Percentiles rank a stretch among this genome's conserved stretches.
phyloP scores from a whole-genome alignment of 2,888 invertebrate species.

The Villa cingulata region DNA sequence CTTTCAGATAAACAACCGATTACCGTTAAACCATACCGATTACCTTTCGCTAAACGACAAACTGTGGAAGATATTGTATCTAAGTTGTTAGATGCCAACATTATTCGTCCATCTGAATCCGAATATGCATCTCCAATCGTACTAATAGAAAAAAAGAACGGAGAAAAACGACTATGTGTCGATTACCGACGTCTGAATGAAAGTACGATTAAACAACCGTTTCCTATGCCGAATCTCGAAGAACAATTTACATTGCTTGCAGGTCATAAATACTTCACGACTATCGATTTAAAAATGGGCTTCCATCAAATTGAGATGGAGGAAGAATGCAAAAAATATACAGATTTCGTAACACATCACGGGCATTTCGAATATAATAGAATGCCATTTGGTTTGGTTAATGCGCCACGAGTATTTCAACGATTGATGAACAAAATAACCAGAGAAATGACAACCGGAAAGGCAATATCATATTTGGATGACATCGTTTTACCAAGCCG shows the following conservation, averaged over 20 bases:
- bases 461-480: conserved; percentile 8
- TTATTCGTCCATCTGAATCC: no score
- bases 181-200: conserved; percentile 2
- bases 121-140: conserved; percentile 15
- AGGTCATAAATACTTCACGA: not conserved
- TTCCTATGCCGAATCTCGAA: conserved; percentile 15
- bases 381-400: no score
- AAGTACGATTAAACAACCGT: conserved; percentile 7
- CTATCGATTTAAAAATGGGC: conserved; percentile 9
- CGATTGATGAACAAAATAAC: not conserved
- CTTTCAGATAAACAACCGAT: not conserved
- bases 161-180: conserved; percentile 11
- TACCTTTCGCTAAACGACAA: not conserved
- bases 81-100: not conserved
- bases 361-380: no score
- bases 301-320: conserved; percentile 15
- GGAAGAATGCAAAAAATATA: conserved; percentile 12
- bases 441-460: not conserved
- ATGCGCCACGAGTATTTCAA: not conserved
- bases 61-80: not conserved
- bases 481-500: conserved; percentile 13
- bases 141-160: conserved; percentile 14
- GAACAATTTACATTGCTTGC: conserved; percentile 8
- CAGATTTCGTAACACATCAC: no score
- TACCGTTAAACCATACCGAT: not conserved